phyloP scores from a whole-genome alignment of 2,888 invertebrate species.

The Dicyrtoma fusca region DNA sequence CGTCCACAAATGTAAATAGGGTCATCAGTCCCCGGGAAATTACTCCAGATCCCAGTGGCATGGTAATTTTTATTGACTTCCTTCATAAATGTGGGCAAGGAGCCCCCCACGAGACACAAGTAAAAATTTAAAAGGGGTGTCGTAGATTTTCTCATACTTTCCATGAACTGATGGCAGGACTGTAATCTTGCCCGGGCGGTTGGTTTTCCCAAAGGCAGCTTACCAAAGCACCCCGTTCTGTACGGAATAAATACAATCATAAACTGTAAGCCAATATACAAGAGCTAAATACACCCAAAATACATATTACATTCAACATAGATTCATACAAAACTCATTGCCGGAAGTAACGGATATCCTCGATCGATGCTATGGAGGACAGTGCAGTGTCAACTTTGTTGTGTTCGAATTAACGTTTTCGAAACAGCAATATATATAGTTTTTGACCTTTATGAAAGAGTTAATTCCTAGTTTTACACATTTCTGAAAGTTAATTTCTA shows the following conservation, averaged over 20 bases:
- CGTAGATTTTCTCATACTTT: neutral
- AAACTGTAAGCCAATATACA: neutral
- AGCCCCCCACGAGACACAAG: constrained; percentile 9
- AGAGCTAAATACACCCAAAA: neutral
- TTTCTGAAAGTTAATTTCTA: too few relatives aligned
- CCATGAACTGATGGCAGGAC: constrained; percentile 7
- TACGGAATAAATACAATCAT: neutral
- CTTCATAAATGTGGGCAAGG: constrained; percentile 12
- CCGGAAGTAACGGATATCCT: neutral
- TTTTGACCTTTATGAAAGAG: too few relatives aligned
- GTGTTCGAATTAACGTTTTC: too few relatives aligned
- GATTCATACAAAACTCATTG: neutral
- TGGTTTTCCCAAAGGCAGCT: constrained; percentile 21
- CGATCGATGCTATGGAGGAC: too few relatives aligned
- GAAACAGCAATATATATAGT: too few relatives aligned
- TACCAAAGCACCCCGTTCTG: constrained; percentile 12
- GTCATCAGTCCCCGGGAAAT: constrained; percentile 26
- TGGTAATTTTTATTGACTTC: constrained; percentile 20
- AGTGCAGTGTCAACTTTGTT: too few relatives aligned
- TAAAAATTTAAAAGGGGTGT: constrained; percentile 23
- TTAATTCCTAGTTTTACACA: too few relatives aligned
- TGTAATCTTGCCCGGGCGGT: constrained; percentile 7
- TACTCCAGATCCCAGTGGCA: constrained; percentile 26
- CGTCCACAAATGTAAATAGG: constrained; percentile 9
- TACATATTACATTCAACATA: neutral